Evolutionary conservation across 1,140 invertebrate genomes (phyloP), one percentile per base, ranked within the genome.

Genomic region (Papilio xuthus): DNA sequence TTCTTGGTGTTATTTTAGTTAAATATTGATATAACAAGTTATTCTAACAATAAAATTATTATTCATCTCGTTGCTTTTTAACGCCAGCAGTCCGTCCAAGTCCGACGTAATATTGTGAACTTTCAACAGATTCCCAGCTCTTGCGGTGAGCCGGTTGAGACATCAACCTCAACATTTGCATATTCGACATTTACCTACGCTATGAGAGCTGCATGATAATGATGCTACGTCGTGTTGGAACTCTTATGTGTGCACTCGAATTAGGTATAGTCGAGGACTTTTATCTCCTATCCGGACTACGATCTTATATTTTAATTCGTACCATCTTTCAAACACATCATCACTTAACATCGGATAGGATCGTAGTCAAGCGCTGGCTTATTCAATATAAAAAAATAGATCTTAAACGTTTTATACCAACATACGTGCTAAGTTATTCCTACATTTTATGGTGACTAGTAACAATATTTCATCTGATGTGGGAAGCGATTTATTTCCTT

Each of bases 171-270:
- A 76, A 37, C 28, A 76, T 76, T 76, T 76, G 74, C 74, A 76
- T 76, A 76, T 76, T 76, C 74, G 74, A 76, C 74, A 76, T 76
- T 37, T 76, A 76, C 74, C 74, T 76, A 41, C 50, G 53, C 74
- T 76, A 76, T 76, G 74, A 60, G 74, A 76, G 28, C 50, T 32
- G 74, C 74, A 76, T 76, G 53, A 56, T 76, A 63, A 76, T 76
- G 50, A 76, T 23, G 7, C 50, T 47, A 74, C 53, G 56, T 50
- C 71, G 71, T 76, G 28, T 76, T 60, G 74, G 53, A 76, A 63
- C 74, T 76, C 41, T 76, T 53, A 60, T 75, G 53, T 37, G 28
- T 56, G 23, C 47, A 32, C 4, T 74, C 44, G 28, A 56, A 75
- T 32, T 44, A 44, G 13, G 50, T 26, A 37, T 42, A 28, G 23